Evolutionary conservation across 2,113 vertebrate species (phyloP), one percentile per base, ranked within the genome.

Genomic region (Puffinus mauretanicus): DNA sequence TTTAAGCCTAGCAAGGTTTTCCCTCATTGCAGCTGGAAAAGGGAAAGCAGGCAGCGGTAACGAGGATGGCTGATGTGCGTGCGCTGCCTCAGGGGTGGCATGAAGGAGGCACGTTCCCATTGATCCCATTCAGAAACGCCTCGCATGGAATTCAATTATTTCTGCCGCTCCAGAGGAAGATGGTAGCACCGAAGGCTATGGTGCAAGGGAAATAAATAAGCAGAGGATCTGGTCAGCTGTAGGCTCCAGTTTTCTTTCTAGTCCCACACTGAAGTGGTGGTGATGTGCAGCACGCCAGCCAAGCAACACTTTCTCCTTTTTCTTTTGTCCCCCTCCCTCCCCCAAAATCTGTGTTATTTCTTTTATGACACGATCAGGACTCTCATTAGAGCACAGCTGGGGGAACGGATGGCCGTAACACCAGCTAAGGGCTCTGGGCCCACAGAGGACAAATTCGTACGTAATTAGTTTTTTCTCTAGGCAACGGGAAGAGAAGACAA

Each of bases 21-120:
- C 70, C 84, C 66, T 62, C 0, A 0, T 14, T 38, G 22, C 85
- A 66, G 64, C 0, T 1, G 3, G 72, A 75, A 44, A 44, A 44
- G 44, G n/a, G 16, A 19, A 40, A 80, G 64, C 19, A 34, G 51
- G 57, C 73, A 62, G 69, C 2, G 1, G 27, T 27, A 30, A 49
- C 0, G 3, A 47, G 38, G 24, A 29, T 8, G 27, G 60, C 44
- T 20, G 19, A 49, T 3, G 2, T 0, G 8, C 0, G 0, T 4
- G 9, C 0, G 2, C 66, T 55, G 47, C 82, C 46, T 52, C 4
- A 1, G n/a, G 61, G 54, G 55, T 10, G 49, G 29, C 6, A 2
- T 5, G 73, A 62, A 18, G 40, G 60, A 78, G 25, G 21, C 54
- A 49, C 34, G n/a, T 29, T 72, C 46, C 22, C 51, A 60, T 24